A percentile compares a stretch with the other conserved stretches of the same genome.
Evolutionary conservation across 1,140 invertebrate genomes (phyloP).

Genomic region (Caenorhabditis inopinata): DNA sequence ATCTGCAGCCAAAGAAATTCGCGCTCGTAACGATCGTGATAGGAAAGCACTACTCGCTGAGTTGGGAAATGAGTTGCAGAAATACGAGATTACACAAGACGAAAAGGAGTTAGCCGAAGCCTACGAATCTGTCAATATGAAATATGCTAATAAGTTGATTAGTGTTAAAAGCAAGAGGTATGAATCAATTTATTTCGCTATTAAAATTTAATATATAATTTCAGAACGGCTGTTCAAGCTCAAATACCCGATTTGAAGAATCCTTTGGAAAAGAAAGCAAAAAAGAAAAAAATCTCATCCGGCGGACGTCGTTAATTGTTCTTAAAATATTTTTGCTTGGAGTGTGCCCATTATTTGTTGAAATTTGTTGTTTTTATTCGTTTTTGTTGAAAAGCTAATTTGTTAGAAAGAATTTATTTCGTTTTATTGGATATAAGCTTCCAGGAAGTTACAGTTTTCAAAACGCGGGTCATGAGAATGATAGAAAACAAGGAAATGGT

Average conservation of each 20-base stretch:
- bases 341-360: not conserved
- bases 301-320: not conserved
- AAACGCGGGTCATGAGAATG: too few species aligned
- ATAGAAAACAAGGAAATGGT: too few species aligned
- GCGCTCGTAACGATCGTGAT: conserved; percentile 35
- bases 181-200: not conserved
- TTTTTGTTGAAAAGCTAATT: too few species aligned
- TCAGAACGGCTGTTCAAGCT: conserved; percentile 20
- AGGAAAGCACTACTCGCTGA: conserved; percentile 33
- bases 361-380: not conserved
- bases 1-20: conserved; percentile 40
- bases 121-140: not conserved
- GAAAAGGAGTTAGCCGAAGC: conserved; percentile 40
- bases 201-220: not conserved
- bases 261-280: conserved; percentile 21
- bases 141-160: not conserved
- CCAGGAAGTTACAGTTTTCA: too few species aligned
- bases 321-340: not conserved
- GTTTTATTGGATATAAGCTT: too few species aligned
- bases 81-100: conserved; percentile 41
- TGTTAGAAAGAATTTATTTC: too few species aligned
- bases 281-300: conserved; percentile 28
- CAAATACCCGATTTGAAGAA: conserved; percentile 32
- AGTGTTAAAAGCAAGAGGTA: conserved; percentile 40
- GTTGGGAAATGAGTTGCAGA: conserved; percentile 16